Conservation (phyloP, 1,140 invertebrate species). For the Bombus impatiens region DNA sequence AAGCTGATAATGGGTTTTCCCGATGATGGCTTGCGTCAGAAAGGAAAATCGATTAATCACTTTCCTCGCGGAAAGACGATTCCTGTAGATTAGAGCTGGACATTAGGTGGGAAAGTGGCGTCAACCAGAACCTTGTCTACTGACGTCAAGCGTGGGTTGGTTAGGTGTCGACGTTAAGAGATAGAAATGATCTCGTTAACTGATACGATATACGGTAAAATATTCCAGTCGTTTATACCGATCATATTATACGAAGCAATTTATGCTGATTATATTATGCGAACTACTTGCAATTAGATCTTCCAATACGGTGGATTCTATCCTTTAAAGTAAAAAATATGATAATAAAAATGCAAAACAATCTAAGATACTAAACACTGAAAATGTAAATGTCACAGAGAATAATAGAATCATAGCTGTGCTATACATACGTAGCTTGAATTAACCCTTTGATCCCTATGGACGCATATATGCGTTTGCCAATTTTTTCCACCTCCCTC, state of each 20-base stretch:
- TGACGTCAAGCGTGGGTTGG: not conserved
- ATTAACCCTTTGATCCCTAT: too few species aligned
- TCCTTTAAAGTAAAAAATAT: too few species aligned
- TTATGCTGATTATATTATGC: not conserved
- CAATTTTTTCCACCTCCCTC: too few species aligned
- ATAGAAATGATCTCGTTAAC: not conserved
- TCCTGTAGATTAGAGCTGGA: not conserved
- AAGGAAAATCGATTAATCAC: constrained; percentile 21
- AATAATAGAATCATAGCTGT: too few species aligned
- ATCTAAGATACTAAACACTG: too few species aligned
- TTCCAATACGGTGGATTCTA: too few species aligned
- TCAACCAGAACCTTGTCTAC: not conserved
- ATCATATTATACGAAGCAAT: not conserved
- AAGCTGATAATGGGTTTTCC: constrained; percentile 26
- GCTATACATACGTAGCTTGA: too few species aligned
- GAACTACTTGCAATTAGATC: too few species aligned
- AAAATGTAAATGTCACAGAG: too few species aligned
- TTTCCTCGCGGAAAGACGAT: not conserved
- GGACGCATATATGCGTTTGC: too few species aligned
- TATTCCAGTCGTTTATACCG: not conserved
- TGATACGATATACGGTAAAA: not conserved
- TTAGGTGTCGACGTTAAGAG: not conserved
- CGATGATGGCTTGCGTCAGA: constrained; percentile 6
- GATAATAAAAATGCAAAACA: too few species aligned
- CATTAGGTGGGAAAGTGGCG: not conserved